Evolutionary conservation across 2,888 invertebrate species (phyloP).

Genomic region (Piscicola geometra): DNA sequence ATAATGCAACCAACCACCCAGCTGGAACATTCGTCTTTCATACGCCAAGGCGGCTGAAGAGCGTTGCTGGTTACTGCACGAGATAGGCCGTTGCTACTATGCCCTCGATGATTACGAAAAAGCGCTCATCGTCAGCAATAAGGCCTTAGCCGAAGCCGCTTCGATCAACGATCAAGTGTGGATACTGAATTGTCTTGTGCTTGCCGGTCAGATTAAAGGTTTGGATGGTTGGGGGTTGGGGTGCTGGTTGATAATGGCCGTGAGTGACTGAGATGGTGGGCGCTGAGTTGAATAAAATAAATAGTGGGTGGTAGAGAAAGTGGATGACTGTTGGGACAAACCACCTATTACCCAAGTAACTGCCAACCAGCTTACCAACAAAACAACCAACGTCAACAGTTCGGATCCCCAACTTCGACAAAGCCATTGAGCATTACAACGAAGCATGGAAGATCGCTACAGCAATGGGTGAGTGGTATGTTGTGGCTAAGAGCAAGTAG

Average conservation of each 20-base stretch:
- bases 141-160: slow-evolving; percentile 49
- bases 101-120: slow-evolving; percentile 48
- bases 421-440: not conserved
- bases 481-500: too few species aligned
- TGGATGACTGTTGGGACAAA: too few species aligned
- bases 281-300: not conserved
- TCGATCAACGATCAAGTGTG: slow-evolving; percentile 51
- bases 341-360: too few species aligned
- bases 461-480: not conserved
- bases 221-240: not conserved
- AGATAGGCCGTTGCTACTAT: slow-evolving; percentile 57
- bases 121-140: not conserved
- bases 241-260: not conserved
- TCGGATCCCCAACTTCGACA: not conserved
- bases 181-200: slow-evolving; percentile 53
- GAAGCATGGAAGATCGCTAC: not conserved
- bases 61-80: slow-evolving; percentile 57
- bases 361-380: too few species aligned
- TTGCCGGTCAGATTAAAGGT: slow-evolving; percentile 54
- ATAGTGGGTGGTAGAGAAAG: not conserved
- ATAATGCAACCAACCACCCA: slow-evolving; percentile 35
- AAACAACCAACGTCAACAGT: too few species aligned
- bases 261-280: slow-evolving; percentile 1
- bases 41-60: slow-evolving; percentile 53
- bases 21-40: slow-evolving; percentile 55